Evolutionary conservation across 2,113 vertebrate species (phyloP).

Genomic region (Halichoerus grypus): DNA sequence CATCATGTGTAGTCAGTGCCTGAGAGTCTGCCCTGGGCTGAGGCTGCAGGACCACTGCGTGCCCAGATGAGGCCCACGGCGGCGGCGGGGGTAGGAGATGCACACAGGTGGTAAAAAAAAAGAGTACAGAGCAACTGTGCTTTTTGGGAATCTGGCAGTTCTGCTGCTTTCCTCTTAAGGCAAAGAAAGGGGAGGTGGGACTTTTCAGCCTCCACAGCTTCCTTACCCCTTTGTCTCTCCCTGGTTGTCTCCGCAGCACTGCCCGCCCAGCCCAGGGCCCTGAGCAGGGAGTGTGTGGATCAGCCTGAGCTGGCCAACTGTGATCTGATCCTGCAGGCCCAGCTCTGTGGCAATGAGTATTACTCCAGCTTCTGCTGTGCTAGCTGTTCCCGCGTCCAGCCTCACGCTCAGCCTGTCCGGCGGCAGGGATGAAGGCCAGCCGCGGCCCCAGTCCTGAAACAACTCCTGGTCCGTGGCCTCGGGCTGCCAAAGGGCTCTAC

Average conservation of each 20-base stretch:
- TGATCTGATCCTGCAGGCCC: slow-evolving; percentile 94
- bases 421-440: slow-evolving; percentile 74
- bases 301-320: slow-evolving; percentile 97
- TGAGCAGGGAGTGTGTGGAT: slow-evolving; percentile 90
- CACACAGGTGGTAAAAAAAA: not conserved
- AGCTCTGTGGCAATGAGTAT: slow-evolving; percentile 94
- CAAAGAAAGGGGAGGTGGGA: not conserved
- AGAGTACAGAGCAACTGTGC: not conserved
- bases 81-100: not conserved
- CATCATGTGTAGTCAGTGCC: not conserved
- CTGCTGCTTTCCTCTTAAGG: not conserved
- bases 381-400: slow-evolving; percentile 90
- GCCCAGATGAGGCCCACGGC: not conserved
- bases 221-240: not conserved
- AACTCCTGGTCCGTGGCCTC: not conserved
- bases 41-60: not conserved
- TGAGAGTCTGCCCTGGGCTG: not conserved
- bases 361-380: slow-evolving; percentile 98
- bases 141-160: not conserved
- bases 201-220: not conserved
- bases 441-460: not conserved
- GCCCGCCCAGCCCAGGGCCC: slow-evolving; percentile 45
- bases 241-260: slow-evolving; percentile 65
- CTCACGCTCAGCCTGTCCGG: not conserved
- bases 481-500: not conserved